phyloP scores from a whole-genome alignment of 2,888 invertebrate genomes.

The Cryptocephalus primarius region DNA sequence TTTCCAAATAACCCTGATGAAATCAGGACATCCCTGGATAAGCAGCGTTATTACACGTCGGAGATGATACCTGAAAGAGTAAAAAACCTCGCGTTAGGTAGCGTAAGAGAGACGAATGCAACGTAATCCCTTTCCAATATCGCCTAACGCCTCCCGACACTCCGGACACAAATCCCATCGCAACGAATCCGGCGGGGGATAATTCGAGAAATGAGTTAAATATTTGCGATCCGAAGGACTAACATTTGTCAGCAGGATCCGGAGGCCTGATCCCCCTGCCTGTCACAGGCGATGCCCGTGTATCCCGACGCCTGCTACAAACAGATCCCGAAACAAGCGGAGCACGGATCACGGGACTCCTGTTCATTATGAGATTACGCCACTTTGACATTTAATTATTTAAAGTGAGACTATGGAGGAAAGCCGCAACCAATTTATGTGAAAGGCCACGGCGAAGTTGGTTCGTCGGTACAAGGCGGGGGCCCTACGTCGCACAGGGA shows the following conservation, averaged over 20 bases:
- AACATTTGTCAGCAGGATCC: conserved; percentile 26
- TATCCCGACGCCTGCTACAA: conserved; percentile 14
- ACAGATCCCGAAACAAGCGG: conserved; percentile 24
- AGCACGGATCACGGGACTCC: conserved; percentile 19
- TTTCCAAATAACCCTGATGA: no score
- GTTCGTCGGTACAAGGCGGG: conserved; percentile 2
- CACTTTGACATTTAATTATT: conserved; percentile 37
- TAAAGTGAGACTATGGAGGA: conserved; percentile 33
- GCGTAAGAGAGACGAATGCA: no score
- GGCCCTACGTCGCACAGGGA: neutral
- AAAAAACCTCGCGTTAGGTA: no score
- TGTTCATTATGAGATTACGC: conserved; percentile 33
- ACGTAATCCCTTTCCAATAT: no score
- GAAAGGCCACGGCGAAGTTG: conserved; percentile 12
- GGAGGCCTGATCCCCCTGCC: conserved; percentile 8
- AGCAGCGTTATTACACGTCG: no score
- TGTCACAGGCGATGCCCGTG: conserved; percentile 3
- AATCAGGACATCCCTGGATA: no score
- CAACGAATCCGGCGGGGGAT: conserved; percentile 8
- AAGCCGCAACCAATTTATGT: conserved; percentile 34
- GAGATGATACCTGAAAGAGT: no score
- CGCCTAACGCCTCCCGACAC: no score
- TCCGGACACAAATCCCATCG: conserved; percentile 6
- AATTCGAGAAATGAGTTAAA: conserved; percentile 16
- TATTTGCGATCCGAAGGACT: conserved; percentile 15